Percentiles rank a stretch among this genome's conserved stretches.
Evolutionary conservation across 2,113 vertebrate species (phyloP).

Genomic region (Pipra filicauda): DNA sequence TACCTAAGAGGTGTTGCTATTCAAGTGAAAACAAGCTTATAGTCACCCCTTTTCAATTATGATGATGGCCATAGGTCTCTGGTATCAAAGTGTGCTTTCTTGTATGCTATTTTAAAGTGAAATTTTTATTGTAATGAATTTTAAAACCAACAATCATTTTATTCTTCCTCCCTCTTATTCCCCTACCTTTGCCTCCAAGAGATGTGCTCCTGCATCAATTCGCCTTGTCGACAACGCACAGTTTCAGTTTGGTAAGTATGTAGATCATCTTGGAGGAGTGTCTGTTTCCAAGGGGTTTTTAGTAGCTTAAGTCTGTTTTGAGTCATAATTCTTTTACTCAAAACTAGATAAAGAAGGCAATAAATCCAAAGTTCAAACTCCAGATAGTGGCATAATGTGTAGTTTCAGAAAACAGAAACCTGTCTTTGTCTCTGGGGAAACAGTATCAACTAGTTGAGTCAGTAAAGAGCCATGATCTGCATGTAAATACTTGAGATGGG

Average conservation of each 20-base stretch:
- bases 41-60: background rate
- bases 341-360: background rate
- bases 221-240: constrained; percentile 96
- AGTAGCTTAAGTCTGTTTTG: background rate
- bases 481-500: background rate
- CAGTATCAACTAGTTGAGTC: background rate
- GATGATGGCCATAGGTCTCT: background rate
- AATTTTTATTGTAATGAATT: background rate
- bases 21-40: background rate
- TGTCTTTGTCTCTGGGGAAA: background rate
- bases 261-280: background rate
- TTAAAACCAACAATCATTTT: background rate
- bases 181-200: constrained; percentile 68
- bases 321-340: background rate
- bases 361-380: background rate
- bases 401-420: background rate
- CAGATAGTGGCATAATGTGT: background rate
- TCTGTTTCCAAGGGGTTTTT: background rate
- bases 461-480: background rate
- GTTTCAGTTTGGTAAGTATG: constrained; percentile 94
- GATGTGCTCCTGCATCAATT: constrained; percentile 97
- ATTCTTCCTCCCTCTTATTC: background rate
- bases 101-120: background rate
- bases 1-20: background rate
- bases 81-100: background rate